phyloP scores from a whole-genome alignment of 2,888 invertebrate species.

The Dendrolimus houi region DNA sequence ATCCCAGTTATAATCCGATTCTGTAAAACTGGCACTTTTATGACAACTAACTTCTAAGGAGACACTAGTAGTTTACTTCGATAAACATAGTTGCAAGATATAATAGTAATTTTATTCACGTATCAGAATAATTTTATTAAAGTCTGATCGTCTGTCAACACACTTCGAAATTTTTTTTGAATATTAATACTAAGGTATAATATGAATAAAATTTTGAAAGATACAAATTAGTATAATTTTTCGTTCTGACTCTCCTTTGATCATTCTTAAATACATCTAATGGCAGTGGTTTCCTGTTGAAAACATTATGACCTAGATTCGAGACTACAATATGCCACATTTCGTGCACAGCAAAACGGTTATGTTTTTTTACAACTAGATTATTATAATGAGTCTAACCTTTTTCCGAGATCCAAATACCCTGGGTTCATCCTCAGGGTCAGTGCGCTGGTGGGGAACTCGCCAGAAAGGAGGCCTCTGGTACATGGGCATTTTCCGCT shows the following conservation, averaged over 20 bases:
- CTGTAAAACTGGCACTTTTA: too few relatives aligned
- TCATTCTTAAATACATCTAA: background rate
- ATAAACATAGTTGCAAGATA: too few relatives aligned
- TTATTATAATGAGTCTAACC: constrained; percentile 21
- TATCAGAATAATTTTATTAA: too few relatives aligned
- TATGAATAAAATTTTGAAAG: background rate
- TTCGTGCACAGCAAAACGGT: too few relatives aligned
- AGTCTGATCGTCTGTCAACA: too few relatives aligned
- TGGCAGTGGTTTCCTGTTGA: background rate
- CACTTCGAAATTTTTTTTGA: too few relatives aligned
- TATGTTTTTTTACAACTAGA: background rate
- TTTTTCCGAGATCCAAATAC: constrained; percentile 36
- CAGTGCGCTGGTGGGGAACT: constrained; percentile 57
- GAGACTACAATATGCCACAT: background rate
- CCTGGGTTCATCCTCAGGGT: constrained; percentile 58
- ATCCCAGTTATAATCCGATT: too few relatives aligned
- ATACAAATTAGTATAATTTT: background rate
- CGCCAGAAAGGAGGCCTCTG: constrained; percentile 81
- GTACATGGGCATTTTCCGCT: constrained; percentile 66
- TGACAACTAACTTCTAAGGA: too few relatives aligned
- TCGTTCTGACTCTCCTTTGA: background rate
- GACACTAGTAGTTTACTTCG: too few relatives aligned
- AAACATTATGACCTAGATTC: background rate
- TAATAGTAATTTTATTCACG: too few relatives aligned
- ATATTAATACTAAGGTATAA: too few relatives aligned